These are phyloP conservation scores for Pteromalus puparum DNA, from an alignment of 1,140 invertebrate genomes.

Conservation along the genomic window DNA sequence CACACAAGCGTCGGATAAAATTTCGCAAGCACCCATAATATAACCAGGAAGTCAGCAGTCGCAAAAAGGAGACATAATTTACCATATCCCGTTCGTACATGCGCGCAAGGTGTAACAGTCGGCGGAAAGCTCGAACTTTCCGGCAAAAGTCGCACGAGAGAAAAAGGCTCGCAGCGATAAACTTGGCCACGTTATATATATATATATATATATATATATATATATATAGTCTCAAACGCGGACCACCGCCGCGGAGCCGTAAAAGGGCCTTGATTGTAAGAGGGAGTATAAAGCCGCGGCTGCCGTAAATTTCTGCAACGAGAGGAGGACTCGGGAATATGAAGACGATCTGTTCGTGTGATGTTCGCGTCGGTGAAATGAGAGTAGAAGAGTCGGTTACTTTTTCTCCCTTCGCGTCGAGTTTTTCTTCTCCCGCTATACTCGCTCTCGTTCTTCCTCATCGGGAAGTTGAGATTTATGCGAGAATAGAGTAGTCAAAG, in stretches of 20 bases:
- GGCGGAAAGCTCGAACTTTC: constrained; percentile 17
- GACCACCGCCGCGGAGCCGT: neutral
- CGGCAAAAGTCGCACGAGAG: neutral
- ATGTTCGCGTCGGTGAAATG: constrained; percentile 18
- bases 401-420: neutral
- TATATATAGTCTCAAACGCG: neutral
- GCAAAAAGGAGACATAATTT: neutral
- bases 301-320: constrained; percentile 15
- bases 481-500: neutral
- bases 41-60: neutral
- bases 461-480: constrained; percentile 41
- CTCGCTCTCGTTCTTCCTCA: neutral
- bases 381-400: neutral
- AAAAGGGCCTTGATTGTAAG: constrained; percentile 43
- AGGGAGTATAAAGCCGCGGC: neutral
- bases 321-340: neutral
- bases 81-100: constrained; percentile 9
- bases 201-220: too few species aligned
- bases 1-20: too few species aligned
- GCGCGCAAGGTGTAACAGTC: too few species aligned
- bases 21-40: too few species aligned
- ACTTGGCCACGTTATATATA: constrained; percentile 17
- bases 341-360: constrained; percentile 38
- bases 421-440: neutral
- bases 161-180: constrained; percentile 31